phyloP scores from a whole-genome alignment of 2,888 invertebrate species.

The Lepidonotus clava region DNA sequence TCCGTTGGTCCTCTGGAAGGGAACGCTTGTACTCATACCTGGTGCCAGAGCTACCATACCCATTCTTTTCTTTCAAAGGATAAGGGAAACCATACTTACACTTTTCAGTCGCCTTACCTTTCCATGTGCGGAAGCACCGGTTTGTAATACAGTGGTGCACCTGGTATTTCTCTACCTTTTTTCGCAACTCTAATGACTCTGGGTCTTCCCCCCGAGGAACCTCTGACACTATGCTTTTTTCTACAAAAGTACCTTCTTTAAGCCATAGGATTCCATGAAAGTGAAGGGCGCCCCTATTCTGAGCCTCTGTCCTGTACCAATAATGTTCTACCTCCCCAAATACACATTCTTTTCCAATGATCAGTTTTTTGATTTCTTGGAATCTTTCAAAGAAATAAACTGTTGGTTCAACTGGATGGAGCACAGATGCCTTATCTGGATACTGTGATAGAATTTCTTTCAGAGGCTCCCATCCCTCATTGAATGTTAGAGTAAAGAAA shows the following conservation, averaged over 20 bases:
- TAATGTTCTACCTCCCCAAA: background rate
- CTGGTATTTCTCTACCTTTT: background rate
- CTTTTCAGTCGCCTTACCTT: background rate
- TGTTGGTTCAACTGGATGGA: background rate
- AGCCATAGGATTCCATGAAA: conserved; percentile 15
- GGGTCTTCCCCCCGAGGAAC: background rate
- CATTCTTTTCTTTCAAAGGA: background rate
- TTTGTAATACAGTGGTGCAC: background rate
- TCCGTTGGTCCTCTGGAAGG: background rate
- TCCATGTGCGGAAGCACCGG: background rate
- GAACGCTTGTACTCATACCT: background rate
- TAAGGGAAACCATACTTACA: conserved; percentile 22
- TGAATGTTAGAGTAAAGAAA: conserved; percentile 23
- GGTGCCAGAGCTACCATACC: background rate
- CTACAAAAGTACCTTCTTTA: background rate
- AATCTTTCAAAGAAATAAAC: conserved; percentile 32
- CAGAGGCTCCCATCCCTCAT: conserved; percentile 2
- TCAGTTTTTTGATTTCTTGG: background rate
- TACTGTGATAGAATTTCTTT: conserved; percentile 17
- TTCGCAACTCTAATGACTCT: background rate
- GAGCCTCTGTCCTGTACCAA: background rate
- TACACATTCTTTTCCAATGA: conserved; percentile 7
- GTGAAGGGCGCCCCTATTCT: conserved; percentile 23
- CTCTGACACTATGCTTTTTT: background rate
- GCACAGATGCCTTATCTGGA: background rate